These are phyloP conservation scores for Microplitis mediator DNA, from an alignment of 1,140 invertebrate species.

Conservation along the genomic window DNA sequence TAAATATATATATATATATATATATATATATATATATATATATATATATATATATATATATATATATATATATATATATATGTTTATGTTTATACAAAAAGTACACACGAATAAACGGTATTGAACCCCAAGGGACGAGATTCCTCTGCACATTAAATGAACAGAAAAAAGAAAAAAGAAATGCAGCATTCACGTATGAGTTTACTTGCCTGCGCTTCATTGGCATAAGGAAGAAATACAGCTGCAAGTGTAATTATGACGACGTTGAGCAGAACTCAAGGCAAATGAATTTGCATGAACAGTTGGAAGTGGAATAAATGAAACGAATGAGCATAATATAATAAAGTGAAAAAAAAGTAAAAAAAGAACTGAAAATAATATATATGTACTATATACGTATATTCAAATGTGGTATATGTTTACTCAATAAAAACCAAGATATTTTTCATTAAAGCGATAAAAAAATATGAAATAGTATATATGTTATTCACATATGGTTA, in stretches of 20 bases:
- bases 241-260: constrained; percentile 52
- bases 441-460: too few relatives aligned
- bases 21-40: too few relatives aligned
- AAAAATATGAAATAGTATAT: too few relatives aligned
- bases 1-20: too few relatives aligned
- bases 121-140: neutral
- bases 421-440: too few relatives aligned
- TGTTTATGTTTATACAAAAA: neutral
- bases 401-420: too few relatives aligned
- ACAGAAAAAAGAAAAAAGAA: constrained; percentile 36
- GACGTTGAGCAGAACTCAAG: constrained; percentile 38
- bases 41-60: too few relatives aligned
- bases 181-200: neutral
- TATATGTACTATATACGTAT: neutral
- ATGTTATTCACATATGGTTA: too few relatives aligned
- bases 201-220: constrained; percentile 30
- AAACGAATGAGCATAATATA: neutral
- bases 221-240: constrained; percentile 35
- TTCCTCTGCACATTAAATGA: constrained; percentile 37
- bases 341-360: neutral
- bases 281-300: constrained; percentile 51
- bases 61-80: too few relatives aligned
- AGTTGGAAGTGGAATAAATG: constrained; percentile 26
- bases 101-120: neutral
- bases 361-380: neutral